phyloP scores from a whole-genome alignment of 1,140 invertebrate species.

The Lerema accius region DNA sequence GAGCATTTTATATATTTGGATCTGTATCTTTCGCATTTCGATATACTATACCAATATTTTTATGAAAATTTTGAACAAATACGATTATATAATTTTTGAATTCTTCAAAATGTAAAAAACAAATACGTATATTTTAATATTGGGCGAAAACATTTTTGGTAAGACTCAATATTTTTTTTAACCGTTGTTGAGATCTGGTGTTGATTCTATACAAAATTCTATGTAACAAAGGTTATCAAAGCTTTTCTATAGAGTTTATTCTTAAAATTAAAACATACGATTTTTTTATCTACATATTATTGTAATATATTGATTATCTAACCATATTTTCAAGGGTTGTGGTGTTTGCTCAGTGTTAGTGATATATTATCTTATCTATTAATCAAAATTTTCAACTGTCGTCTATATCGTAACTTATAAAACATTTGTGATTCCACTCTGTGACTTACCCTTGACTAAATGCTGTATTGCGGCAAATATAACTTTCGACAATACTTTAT shows the following conservation, averaged over 20 bases:
- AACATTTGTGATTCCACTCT: constrained; percentile 47
- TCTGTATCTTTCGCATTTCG: background rate
- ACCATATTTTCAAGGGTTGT: constrained; percentile 58
- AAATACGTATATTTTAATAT: background rate
- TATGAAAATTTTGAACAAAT: background rate
- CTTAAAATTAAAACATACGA: too few relatives aligned
- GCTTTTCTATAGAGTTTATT: background rate
- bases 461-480: constrained; percentile 53
- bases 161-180: background rate
- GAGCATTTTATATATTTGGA: background rate
- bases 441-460: constrained; percentile 47
- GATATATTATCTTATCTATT: constrained; percentile 46
- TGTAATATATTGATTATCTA: constrained; percentile 2
- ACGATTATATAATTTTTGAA: too few relatives aligned
- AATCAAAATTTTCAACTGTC: constrained; percentile 38
- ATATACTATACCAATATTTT: background rate
- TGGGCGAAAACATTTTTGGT: background rate
- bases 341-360: constrained; percentile 66
- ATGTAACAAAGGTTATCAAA: background rate
- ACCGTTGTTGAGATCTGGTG: too few relatives aligned
- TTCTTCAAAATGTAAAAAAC: background rate
- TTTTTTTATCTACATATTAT: background rate
- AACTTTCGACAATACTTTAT: constrained; percentile 68
- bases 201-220: background rate
- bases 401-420: constrained; percentile 36